Evolutionary conservation across 2,113 vertebrate species (phyloP).

Genomic region (Daubentonia madagascariensis): DNA sequence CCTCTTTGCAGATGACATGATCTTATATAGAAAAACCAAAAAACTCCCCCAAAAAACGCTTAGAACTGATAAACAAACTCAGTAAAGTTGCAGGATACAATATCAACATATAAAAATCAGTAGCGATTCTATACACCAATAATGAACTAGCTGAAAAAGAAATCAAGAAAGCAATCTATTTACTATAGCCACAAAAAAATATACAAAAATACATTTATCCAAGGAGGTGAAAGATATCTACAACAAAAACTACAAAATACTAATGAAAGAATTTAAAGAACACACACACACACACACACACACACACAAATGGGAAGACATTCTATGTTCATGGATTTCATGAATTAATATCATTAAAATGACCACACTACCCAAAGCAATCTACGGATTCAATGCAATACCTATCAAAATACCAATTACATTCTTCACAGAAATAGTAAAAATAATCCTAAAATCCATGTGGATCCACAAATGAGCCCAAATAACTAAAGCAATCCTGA

Average conservation of each 20-base stretch:
- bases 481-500: too few species aligned
- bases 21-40: background rate
- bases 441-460: background rate
- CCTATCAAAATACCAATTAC: background rate
- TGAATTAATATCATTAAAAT: background rate
- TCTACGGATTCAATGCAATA: background rate
- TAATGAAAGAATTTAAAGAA: background rate
- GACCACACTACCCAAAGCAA: background rate
- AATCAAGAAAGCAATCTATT: background rate
- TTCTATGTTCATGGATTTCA: background rate
- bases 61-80: background rate
- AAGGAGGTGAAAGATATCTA: background rate
- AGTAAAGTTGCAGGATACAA: background rate
- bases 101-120: background rate
- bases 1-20: background rate
- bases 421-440: too few species aligned
- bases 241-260: background rate
- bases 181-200: background rate
- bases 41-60: background rate
- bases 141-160: background rate
- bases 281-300: background rate
- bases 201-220: background rate
- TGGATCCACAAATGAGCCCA: too few species aligned
- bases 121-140: background rate
- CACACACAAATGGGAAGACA: background rate